These are phyloP conservation scores for Tachina lurida DNA, from an alignment of 2,888 invertebrate species.

Conservation along the genomic window DNA sequence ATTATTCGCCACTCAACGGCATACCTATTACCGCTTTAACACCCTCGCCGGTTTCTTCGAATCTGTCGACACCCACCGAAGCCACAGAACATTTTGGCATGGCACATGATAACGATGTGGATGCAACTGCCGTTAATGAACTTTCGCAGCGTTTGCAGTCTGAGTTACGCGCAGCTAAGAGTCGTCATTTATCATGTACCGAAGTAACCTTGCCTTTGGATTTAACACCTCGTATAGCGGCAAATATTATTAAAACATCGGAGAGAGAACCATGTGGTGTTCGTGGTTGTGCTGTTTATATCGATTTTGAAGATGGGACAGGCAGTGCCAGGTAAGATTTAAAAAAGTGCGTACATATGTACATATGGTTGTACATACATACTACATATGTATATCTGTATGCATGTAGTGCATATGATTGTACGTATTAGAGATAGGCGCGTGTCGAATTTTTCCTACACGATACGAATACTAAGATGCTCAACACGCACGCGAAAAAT, in stretches of 20 bases:
- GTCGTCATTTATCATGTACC: slow-evolving; percentile 90
- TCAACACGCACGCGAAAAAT: no score
- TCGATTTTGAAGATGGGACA: slow-evolving; percentile 90
- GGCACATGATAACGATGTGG: slow-evolving; percentile 75
- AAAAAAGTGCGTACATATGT: neutral
- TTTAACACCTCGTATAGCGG: slow-evolving; percentile 90
- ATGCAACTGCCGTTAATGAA: slow-evolving; percentile 83
- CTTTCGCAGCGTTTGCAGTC: slow-evolving; percentile 90
- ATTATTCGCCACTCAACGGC: slow-evolving; percentile 43
- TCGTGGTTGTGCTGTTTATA: slow-evolving; percentile 92
- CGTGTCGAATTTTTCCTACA: no score
- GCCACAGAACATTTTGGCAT: slow-evolving; percentile 71
- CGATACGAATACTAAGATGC: no score
- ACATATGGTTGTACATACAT: no score
- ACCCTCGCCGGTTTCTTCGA: slow-evolving; percentile 64
- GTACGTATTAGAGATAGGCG: no score
- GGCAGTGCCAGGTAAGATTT: slow-evolving; percentile 83
- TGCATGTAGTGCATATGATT: no score
- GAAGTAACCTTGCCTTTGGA: slow-evolving; percentile 94
- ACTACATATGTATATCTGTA: no score
- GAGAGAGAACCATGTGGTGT: slow-evolving; percentile 96
- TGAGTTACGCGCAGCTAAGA: slow-evolving; percentile 91
- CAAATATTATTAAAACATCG: slow-evolving; percentile 91
- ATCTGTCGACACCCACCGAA: slow-evolving; percentile 69
- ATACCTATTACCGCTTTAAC: slow-evolving; percentile 46